A percentile compares a stretch with the other conserved stretches of the same genome.
Evolutionary conservation across 2,797 vertebrate species (phyloP).

Genomic region (Cynopterus sphinx): DNA sequence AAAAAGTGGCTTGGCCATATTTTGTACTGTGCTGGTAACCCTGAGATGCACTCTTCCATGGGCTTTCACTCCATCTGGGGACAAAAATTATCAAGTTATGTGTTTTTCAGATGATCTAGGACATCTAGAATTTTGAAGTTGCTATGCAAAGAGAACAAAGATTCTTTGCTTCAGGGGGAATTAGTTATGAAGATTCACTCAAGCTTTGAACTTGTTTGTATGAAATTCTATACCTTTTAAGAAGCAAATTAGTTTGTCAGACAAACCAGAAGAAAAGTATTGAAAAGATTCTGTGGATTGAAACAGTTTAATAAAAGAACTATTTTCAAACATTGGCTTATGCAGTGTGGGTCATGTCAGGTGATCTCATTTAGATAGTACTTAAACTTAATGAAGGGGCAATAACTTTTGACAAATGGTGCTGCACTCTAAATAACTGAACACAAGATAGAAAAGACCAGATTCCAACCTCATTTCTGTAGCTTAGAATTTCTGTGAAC

Average conservation of each 20-base stretch:
- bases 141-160: conserved; percentile 52
- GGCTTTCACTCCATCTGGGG: background rate
- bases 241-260: conserved; percentile 51
- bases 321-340: conserved; percentile 50
- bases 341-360: background rate
- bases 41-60: background rate
- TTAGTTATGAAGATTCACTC: conserved; percentile 39
- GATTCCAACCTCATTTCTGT: background rate
- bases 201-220: conserved; percentile 45
- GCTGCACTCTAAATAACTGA: background rate
- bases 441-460: background rate
- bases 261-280: background rate
- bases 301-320: conserved; percentile 56
- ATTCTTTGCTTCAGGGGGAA: conserved; percentile 21
- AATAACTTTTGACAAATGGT: conserved; percentile 14
- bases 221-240: conserved; percentile 50
- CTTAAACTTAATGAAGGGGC: conserved; percentile 19
- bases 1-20: background rate
- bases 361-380: conserved; percentile 37
- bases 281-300: conserved; percentile 28
- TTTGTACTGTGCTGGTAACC: background rate
- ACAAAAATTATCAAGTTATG: conserved; percentile 24
- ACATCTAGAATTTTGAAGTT: conserved; percentile 47
- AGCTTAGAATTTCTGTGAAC: conserved; percentile 31
- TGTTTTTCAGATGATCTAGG: conserved; percentile 27